A percentile compares a stretch with the other conserved stretches of the same genome.
These are phyloP conservation scores for Calypte anna DNA, from an alignment of 2,113 vertebrate genomes.

Conservation along the genomic window DNA sequence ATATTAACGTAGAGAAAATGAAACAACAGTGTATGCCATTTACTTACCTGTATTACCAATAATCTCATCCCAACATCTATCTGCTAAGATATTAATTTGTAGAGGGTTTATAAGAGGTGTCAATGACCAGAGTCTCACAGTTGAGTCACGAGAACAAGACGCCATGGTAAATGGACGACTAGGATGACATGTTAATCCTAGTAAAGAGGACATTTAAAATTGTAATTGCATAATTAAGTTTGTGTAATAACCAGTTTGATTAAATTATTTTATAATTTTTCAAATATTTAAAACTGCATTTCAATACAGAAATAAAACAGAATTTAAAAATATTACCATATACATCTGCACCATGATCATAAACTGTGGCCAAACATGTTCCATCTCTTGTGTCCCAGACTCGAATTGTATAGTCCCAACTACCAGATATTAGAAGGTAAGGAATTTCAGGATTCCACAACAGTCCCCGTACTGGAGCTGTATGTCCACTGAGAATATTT, in stretches of 20 bases:
- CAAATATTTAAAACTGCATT: background rate
- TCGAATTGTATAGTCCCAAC: slow-evolving; percentile 96
- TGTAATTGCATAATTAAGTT: background rate
- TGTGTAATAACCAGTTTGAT: background rate
- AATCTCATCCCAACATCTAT: slow-evolving; percentile 91
- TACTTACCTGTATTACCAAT: slow-evolving; percentile 89
- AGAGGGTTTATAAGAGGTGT: slow-evolving; percentile 88
- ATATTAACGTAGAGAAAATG: background rate
- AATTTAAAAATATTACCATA: slow-evolving; percentile 83
- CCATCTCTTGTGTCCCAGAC: slow-evolving; percentile 97
- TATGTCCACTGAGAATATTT: slow-evolving; percentile 91
- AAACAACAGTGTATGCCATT: background rate
- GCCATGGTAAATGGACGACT: slow-evolving; percentile 95
- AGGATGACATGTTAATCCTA: slow-evolving; percentile 93
- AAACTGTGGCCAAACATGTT: slow-evolving; percentile 90
- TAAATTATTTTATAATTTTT: background rate
- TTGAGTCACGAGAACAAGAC: slow-evolving; percentile 96
- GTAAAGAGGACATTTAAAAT: background rate
- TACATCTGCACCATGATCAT: slow-evolving; percentile 95
- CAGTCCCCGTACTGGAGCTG: slow-evolving; percentile 91
- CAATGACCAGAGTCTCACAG: slow-evolving; percentile 95
- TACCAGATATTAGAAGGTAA: slow-evolving; percentile 93
- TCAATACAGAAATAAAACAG: background rate
- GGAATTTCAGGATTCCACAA: slow-evolving; percentile 98
- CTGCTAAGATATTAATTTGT: slow-evolving; percentile 87